Evolutionary conservation across 1,140 invertebrate species (phyloP).

Genomic region (Cotesia vestalis): DNA sequence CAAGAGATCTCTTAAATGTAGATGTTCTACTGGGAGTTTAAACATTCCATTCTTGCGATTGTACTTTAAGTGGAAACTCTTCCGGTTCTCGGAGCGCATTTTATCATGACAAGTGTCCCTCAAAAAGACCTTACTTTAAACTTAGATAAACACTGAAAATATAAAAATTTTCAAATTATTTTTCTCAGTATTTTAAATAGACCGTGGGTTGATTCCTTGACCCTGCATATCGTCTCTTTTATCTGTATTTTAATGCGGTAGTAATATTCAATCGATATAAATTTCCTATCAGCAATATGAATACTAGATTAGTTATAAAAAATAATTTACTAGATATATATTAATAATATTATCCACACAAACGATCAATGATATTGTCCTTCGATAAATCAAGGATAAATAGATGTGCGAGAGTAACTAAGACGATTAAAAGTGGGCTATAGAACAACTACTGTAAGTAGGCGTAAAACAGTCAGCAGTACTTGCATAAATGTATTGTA

Average conservation of each 20-base stretch:
- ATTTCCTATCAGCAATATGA: not conserved
- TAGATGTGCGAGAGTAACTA: not conserved
- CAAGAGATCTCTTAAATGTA: not conserved
- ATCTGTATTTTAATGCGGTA: not conserved
- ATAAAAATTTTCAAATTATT: not conserved
- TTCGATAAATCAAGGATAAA: conserved; percentile 33
- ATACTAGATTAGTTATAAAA: not conserved
- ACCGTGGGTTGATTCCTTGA: conserved; percentile 44
- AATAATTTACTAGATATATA: not conserved
- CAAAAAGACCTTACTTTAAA: conserved; percentile 5
- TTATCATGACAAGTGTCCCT: conserved; percentile 14
- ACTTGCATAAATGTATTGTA: conserved; percentile 37
- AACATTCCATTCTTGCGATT: conserved; percentile 31
- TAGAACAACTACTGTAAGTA: conserved; percentile 43
- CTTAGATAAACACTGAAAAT: not conserved
- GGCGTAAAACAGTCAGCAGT: conserved; percentile 38
- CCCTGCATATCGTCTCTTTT: conserved; percentile 14
- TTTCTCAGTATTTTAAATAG: conserved; percentile 20
- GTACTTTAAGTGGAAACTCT: conserved; percentile 37
- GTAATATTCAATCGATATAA: not conserved
- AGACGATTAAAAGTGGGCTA: conserved; percentile 40
- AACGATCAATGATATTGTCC: conserved; percentile 7
- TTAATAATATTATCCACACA: not conserved
- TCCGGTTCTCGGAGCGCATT: conserved; percentile 18
- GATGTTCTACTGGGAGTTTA: conserved; percentile 4